These are phyloP conservation scores for Tringa solitaria DNA, from an alignment of 2,113 vertebrate genomes.

Conservation along the genomic window DNA sequence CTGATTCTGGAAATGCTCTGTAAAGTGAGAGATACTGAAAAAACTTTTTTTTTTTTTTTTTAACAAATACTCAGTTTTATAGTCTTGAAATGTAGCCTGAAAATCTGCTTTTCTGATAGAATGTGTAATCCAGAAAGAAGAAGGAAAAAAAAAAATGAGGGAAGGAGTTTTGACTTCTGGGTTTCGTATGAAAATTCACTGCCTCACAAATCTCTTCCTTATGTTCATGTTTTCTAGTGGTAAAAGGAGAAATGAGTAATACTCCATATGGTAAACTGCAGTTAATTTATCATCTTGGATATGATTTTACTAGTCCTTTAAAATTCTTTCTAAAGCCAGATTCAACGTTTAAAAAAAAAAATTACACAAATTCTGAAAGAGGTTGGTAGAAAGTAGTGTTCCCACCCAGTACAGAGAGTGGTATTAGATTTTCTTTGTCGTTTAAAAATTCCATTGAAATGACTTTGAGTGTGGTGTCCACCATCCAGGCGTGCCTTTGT, in stretches of 20 bases:
- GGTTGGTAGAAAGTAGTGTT: neutral
- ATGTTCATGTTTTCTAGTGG: slow-evolving; percentile 19
- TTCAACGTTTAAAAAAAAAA: neutral
- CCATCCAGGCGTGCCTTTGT: neutral
- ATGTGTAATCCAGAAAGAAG: neutral
- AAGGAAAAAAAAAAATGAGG: neutral
- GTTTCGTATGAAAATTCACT: neutral
- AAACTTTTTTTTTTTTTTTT: neutral
- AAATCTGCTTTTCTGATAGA: neutral
- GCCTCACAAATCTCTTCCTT: slow-evolving; percentile 22
- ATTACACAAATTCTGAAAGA: neutral
- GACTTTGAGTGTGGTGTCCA: neutral
- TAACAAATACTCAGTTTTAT: neutral
- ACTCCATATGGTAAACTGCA: slow-evolving; percentile 46
- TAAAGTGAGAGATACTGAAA: neutral
- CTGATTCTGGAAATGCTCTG: neutral
- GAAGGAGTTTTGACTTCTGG: neutral
- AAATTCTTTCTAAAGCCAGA: neutral
- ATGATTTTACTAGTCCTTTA: neutral
- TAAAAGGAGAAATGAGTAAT: slow-evolving; percentile 36
- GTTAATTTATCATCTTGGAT: slow-evolving; percentile 8
- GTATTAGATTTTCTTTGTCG: neutral
- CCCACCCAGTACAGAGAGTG: neutral
- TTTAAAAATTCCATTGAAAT: neutral
- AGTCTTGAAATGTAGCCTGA: neutral